These are phyloP conservation scores for Megaustenia siamemsis DNA, from an alignment of 2,888 invertebrate species.

Conservation along the genomic window DNA sequence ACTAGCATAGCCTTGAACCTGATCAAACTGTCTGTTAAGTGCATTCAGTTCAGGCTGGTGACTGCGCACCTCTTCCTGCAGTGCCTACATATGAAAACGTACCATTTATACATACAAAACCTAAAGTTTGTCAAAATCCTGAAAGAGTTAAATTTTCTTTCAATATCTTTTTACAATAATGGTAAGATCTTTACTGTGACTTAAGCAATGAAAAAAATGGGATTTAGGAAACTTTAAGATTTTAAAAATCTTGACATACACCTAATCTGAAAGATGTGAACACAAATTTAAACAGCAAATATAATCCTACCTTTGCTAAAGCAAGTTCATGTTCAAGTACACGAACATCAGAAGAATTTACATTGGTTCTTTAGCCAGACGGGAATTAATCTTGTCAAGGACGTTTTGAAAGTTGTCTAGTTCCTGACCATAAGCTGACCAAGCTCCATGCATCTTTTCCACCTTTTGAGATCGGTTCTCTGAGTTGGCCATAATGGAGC, in stretches of 20 bases:
- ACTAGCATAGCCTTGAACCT: slow-evolving; percentile 71
- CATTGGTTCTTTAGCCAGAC: slow-evolving; percentile 70
- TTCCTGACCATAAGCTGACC: slow-evolving; percentile 73
- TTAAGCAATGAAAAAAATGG: no score
- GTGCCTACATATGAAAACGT: slow-evolving; percentile 61
- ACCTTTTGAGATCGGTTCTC: slow-evolving; percentile 72
- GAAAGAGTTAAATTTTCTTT: no score
- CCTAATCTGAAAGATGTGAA: no score
- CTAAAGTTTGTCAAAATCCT: no score
- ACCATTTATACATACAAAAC: no score
- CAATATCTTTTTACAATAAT: no score
- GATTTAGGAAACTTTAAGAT: no score
- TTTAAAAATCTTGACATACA: no score
- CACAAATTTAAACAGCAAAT: not conserved
- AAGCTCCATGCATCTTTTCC: slow-evolving; percentile 73
- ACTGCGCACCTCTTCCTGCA: slow-evolving; percentile 73
- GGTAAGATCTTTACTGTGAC: no score
- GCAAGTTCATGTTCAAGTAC: slow-evolving; percentile 76
- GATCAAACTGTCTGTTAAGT: slow-evolving; percentile 70
- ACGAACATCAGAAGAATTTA: slow-evolving; percentile 72
- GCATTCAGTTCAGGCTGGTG: slow-evolving; percentile 72
- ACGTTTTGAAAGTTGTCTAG: slow-evolving; percentile 70
- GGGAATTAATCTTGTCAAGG: slow-evolving; percentile 71
- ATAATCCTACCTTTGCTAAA: slow-evolving; percentile 70
- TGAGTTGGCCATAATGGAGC: slow-evolving; percentile 65